Conservation (phyloP, 2,888 invertebrate genomes). For the Megaustenia siamemsis region DNA sequence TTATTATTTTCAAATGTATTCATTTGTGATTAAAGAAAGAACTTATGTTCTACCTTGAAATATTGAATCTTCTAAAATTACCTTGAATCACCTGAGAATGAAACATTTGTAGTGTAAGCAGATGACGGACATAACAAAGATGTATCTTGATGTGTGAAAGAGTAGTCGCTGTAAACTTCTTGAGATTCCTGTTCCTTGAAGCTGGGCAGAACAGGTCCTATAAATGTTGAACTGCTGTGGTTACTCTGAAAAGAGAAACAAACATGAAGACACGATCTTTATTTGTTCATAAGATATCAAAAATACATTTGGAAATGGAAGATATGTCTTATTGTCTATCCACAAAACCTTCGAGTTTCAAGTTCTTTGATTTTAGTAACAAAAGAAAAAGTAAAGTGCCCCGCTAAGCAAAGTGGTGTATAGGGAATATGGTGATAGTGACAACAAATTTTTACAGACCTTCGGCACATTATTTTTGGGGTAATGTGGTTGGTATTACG, state of each 20-base stretch:
- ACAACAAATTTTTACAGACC: too few relatives aligned
- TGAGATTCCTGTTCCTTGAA: neutral
- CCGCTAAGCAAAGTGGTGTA: neutral
- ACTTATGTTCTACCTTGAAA: neutral
- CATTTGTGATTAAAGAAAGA: neutral
- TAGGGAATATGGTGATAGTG: too few relatives aligned
- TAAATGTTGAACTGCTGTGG: neutral
- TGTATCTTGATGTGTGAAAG: neutral
- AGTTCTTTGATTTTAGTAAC: too few relatives aligned
- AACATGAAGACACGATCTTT: neutral
- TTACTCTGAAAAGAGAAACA: neutral
- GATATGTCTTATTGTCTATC: neutral
- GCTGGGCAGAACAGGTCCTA: slow-evolving; percentile 1
- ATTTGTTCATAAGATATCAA: neutral
- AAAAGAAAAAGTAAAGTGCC: neutral
- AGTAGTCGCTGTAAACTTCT: too few relatives aligned
- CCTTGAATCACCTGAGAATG: neutral
- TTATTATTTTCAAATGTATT: neutral
- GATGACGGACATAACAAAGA: neutral
- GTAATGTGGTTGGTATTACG: too few relatives aligned
- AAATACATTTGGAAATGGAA: neutral
- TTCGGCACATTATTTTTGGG: too few relatives aligned
- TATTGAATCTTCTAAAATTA: neutral
- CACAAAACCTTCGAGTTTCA: neutral
- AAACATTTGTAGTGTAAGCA: neutral